Conservation (phyloP, 2,888 invertebrate species). For the Tetragnatha montana region DNA sequence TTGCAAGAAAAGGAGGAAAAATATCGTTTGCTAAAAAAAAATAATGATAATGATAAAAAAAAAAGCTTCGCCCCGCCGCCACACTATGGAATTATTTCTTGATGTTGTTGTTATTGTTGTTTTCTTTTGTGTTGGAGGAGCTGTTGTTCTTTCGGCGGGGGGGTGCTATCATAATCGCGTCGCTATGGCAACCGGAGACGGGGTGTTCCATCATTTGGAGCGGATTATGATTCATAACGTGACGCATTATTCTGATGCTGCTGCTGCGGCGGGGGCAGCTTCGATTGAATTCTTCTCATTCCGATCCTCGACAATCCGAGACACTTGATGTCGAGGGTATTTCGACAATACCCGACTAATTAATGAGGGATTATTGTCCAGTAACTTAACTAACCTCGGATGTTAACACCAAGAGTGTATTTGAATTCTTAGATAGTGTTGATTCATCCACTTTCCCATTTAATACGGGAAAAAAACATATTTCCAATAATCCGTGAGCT, state of each 20-base stretch:
- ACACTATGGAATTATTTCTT: conserved; percentile 22
- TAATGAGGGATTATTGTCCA: too few species aligned
- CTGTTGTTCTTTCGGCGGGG: conserved; percentile 68
- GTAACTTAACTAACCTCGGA: too few species aligned
- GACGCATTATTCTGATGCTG: conserved; percentile 58
- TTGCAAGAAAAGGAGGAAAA: conserved; percentile 3
- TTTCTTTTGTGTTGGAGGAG: conserved; percentile 32
- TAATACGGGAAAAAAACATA: too few species aligned
- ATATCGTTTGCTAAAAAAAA: conserved; percentile 35
- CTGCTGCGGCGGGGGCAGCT: conserved; percentile 4
- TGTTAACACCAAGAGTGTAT: too few species aligned
- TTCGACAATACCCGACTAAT: too few species aligned
- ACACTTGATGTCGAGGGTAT: too few species aligned
- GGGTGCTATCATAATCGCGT: conserved; percentile 69
- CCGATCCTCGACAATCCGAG: too few species aligned
- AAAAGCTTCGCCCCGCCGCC: conserved; percentile 32
- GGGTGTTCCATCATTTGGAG: conserved; percentile 70
- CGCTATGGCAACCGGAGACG: conserved; percentile 66
- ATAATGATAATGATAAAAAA: too few species aligned
- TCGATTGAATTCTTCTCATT: too few species aligned
- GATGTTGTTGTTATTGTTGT: conserved; percentile 22
- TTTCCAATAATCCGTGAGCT: too few species aligned
- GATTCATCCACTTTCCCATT: too few species aligned
- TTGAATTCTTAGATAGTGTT: too few species aligned
- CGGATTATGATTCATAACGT: conserved; percentile 70